Evolutionary conservation across 2,113 vertebrate species (phyloP).

Genomic region (Phylloscopus trochiloides): DNA sequence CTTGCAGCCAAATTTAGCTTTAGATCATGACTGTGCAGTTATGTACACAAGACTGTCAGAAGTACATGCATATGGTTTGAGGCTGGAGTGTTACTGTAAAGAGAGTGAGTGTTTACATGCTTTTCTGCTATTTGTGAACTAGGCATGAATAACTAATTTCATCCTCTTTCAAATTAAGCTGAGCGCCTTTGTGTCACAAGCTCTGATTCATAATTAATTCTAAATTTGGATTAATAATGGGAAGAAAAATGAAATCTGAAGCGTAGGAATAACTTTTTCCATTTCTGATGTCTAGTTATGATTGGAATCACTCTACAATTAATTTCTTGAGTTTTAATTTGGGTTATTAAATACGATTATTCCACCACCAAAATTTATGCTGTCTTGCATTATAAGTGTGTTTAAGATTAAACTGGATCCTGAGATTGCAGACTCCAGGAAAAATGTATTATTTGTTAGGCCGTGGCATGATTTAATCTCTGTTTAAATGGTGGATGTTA

Average conservation of each 20-base stretch:
- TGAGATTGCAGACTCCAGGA: background rate
- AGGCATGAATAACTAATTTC: background rate
- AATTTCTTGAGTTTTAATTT: background rate
- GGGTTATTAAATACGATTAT: background rate
- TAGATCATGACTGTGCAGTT: background rate
- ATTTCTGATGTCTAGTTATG: background rate
- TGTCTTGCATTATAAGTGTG: background rate
- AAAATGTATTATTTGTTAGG: background rate
- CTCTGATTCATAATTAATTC: background rate
- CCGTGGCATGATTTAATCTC: background rate
- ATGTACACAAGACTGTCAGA: background rate
- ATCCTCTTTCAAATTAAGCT: background rate
- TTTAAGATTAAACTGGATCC: background rate
- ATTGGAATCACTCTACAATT: background rate
- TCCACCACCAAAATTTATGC: background rate
- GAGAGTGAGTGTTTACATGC: background rate
- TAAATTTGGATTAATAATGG: background rate
- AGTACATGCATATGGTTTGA: background rate
- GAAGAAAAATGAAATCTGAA: background rate
- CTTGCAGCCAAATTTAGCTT: background rate
- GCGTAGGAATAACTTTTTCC: background rate
- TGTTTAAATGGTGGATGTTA: slow-evolving; percentile 20
- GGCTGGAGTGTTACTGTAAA: background rate
- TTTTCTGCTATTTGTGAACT: background rate
- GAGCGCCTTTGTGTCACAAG: background rate